phyloP scores from a whole-genome alignment of 2,113 vertebrate genomes.

The Ifrita kowaldi region DNA sequence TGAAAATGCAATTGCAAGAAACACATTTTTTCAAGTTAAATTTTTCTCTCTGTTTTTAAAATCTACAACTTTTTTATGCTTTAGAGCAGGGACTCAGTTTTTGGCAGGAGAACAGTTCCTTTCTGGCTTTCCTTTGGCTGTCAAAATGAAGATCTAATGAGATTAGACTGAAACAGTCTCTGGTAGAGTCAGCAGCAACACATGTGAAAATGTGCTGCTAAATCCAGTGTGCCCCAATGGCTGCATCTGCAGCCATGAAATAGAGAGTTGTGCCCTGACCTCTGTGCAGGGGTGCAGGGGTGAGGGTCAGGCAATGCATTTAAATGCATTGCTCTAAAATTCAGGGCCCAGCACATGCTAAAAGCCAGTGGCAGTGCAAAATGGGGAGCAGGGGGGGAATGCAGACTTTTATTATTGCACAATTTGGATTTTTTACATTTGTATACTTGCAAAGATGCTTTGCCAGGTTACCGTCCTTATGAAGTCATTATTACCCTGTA shows the following conservation, averaged over 20 bases:
- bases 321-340: neutral
- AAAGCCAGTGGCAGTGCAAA: neutral
- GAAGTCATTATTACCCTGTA: neutral
- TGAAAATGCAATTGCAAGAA: neutral
- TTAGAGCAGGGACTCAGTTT: neutral
- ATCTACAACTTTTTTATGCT: neutral
- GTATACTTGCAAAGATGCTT: neutral
- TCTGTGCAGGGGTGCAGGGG: neutral
- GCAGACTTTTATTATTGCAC: neutral
- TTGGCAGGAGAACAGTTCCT: neutral
- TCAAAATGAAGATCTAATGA: neutral
- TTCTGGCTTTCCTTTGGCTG: slow-evolving; percentile 7
- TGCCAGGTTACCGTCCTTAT: neutral
- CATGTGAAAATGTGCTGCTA: accelerated
- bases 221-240: neutral
- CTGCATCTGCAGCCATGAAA: neutral
- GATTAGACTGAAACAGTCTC: neutral
- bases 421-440: neutral
- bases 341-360: neutral
- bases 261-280: neutral
- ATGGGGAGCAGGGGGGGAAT: accelerated
- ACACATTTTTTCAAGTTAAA: neutral
- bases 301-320: neutral
- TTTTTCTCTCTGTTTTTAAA: slow-evolving; percentile 7
- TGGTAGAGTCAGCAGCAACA: neutral